A percentile compares a stretch with the other conserved stretches of the same genome.
These are phyloP conservation scores for Catotricha subobsoleta DNA, from an alignment of 2,888 invertebrate genomes.

Conservation along the genomic window DNA sequence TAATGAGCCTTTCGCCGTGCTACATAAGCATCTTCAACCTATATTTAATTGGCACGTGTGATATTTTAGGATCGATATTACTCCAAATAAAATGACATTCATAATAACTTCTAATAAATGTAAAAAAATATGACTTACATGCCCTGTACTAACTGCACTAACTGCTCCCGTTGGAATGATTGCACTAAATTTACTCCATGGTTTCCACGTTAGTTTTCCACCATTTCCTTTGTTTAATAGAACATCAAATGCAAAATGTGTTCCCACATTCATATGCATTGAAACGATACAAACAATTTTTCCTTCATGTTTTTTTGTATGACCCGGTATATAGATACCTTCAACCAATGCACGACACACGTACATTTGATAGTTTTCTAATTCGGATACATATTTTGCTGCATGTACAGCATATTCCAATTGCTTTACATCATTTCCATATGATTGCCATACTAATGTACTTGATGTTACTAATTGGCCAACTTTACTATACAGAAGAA, in stretches of 20 bases:
- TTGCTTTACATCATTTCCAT: slow-evolving; percentile 30
- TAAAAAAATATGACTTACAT: slow-evolving; percentile 14
- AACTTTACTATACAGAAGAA: neutral
- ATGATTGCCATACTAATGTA: slow-evolving; percentile 56
- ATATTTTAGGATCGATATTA: neutral
- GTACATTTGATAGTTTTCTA: slow-evolving; percentile 37
- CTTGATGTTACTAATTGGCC: slow-evolving; percentile 63
- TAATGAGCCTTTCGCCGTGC: slow-evolving; percentile 28
- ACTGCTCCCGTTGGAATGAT: slow-evolving; percentile 45
- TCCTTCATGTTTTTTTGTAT: slow-evolving; percentile 33
- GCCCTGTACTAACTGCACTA: slow-evolving; percentile 42
- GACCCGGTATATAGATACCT: slow-evolving; percentile 55
- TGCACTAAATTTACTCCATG: slow-evolving; percentile 50
- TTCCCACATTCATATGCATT: slow-evolving; percentile 36
- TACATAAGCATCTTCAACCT: slow-evolving; percentile 24
- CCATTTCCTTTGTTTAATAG: slow-evolving; percentile 61
- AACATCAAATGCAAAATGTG: slow-evolving; percentile 46
- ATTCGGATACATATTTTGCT: slow-evolving; percentile 29
- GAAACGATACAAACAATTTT: slow-evolving; percentile 47
- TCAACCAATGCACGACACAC: slow-evolving; percentile 56
- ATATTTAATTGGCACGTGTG: no score
- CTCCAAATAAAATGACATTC: neutral
- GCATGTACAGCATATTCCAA: slow-evolving; percentile 51
- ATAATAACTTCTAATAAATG: neutral
- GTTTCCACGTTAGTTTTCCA: slow-evolving; percentile 55